A percentile compares a stretch with the other conserved stretches of the same genome.
Evolutionary conservation across 23 tunicate genomes (phyloP).

Genomic region (Trididemnum clinides): DNA sequence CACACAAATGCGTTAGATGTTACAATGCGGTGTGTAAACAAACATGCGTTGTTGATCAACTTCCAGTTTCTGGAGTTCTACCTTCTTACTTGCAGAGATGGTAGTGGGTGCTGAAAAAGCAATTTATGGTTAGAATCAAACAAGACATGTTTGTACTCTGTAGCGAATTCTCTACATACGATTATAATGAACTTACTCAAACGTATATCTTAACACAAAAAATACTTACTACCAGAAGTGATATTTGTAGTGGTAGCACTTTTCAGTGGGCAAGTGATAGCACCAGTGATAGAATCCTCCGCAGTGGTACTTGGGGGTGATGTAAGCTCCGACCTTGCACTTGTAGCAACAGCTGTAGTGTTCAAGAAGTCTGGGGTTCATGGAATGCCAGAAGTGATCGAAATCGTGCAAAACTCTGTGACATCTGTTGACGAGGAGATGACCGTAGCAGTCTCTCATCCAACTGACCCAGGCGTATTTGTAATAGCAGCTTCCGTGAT

Average conservation of each 20-base stretch:
- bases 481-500: constrained; percentile 38
- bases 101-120: no score
- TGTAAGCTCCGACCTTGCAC: constrained; percentile 10
- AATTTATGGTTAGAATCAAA: no score
- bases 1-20: no score
- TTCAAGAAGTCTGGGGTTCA: constrained; percentile 31
- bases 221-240: constrained; percentile 30
- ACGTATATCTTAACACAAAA: not conserved
- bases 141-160: no score
- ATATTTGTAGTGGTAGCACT: constrained; percentile 39
- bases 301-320: constrained; percentile 26
- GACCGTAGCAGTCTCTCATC: constrained; percentile 27
- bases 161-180: no score
- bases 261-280: constrained; percentile 7
- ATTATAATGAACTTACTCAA: no score
- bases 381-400: constrained; percentile 35
- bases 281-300: constrained; percentile 31
- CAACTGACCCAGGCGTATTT: not conserved
- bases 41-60: no score
- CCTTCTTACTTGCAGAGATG: no score
- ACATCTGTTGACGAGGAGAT: not conserved
- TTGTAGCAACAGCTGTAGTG: constrained; percentile 49
- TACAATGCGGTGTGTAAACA: no score
- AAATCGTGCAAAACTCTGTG: constrained; percentile 15
- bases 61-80: no score